phyloP scores from a whole-genome alignment of 1,140 invertebrate genomes.

The Pollicipes pollicipes region DNA sequence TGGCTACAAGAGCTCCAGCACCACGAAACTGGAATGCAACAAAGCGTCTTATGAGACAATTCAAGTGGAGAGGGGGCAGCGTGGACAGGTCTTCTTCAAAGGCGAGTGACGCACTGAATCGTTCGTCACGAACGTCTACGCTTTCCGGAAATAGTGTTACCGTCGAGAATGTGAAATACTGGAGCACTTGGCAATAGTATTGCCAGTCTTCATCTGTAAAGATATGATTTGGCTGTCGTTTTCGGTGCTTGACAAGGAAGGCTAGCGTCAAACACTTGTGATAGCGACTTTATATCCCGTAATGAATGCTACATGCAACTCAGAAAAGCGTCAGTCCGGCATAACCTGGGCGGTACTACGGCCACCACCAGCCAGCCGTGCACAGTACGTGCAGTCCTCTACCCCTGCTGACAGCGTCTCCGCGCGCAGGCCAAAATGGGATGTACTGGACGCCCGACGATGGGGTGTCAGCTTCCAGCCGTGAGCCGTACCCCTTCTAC shows the following conservation, averaged over 20 bases:
- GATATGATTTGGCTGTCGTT: too few species aligned
- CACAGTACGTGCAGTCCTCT: conserved; percentile 4
- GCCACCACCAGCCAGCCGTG: neutral
- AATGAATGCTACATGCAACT: neutral
- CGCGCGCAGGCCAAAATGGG: conserved; percentile 59
- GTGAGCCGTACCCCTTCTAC: conserved; percentile 70
- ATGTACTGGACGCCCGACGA: conserved; percentile 84
- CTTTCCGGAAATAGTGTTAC: too few species aligned
- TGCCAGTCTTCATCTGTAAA: too few species aligned
- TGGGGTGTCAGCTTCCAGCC: conserved; percentile 65
- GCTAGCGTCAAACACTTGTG: neutral
- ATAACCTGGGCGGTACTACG: conserved; percentile 4
- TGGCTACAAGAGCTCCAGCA: conserved; percentile 67
- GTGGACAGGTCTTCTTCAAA: conserved; percentile 81
- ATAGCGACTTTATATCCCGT: neutral
- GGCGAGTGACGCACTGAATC: conserved; percentile 34
- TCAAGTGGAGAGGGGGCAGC: conserved; percentile 68
- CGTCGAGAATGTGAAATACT: too few species aligned
- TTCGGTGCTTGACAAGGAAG: conserved; percentile 6
- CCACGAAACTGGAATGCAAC: conserved; percentile 79
- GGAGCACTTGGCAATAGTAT: too few species aligned
- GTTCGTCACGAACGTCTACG: too few species aligned
- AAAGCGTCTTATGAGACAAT: conserved; percentile 88
- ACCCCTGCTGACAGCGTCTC: neutral
- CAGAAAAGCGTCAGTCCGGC: neutral